Conservation (phyloP, 92 coral and sea anemone species). For the Umimayanthus kanabou region DNA sequence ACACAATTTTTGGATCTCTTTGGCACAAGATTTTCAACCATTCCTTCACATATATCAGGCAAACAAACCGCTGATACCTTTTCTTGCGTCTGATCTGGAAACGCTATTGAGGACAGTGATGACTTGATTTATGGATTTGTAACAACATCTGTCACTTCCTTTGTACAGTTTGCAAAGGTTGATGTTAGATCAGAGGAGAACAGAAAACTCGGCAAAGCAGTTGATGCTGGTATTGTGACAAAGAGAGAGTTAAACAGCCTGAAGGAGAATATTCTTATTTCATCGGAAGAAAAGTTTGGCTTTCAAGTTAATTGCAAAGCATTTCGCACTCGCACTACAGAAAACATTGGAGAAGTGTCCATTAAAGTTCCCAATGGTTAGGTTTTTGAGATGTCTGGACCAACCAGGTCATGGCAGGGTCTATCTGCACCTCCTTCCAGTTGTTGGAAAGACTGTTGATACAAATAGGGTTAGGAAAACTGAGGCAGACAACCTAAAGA, state of each 20-base stretch:
- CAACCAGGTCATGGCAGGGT: conserved; percentile 68
- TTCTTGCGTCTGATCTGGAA: conserved; percentile 51
- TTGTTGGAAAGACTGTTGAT: conserved; percentile 73
- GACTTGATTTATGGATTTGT: no score
- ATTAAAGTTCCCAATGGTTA: conserved; percentile 68
- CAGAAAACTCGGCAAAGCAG: neutral
- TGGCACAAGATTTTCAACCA: conserved; percentile 75
- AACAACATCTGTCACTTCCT: neutral
- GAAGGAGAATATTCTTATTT: neutral
- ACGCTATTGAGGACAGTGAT: no score
- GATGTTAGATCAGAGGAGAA: neutral
- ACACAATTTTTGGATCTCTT: conserved; percentile 73
- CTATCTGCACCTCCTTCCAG: conserved; percentile 51
- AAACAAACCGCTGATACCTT: conserved; percentile 52
- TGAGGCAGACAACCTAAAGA: conserved; percentile 67
- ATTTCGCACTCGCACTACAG: conserved; percentile 43
- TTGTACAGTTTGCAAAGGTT: neutral
- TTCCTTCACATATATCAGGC: conserved; percentile 60
- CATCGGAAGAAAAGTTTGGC: conserved; percentile 59
- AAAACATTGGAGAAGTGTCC: conserved; percentile 77
- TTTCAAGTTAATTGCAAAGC: conserved; percentile 20
- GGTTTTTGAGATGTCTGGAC: conserved; percentile 67
- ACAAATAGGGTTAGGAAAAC: conserved; percentile 48
- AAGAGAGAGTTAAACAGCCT: no score
- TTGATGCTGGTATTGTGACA: neutral